Evolutionary conservation across 2,888 invertebrate species (phyloP), one percentile per base, ranked within the genome.

Genomic region (Priocnemis perturbator): DNA sequence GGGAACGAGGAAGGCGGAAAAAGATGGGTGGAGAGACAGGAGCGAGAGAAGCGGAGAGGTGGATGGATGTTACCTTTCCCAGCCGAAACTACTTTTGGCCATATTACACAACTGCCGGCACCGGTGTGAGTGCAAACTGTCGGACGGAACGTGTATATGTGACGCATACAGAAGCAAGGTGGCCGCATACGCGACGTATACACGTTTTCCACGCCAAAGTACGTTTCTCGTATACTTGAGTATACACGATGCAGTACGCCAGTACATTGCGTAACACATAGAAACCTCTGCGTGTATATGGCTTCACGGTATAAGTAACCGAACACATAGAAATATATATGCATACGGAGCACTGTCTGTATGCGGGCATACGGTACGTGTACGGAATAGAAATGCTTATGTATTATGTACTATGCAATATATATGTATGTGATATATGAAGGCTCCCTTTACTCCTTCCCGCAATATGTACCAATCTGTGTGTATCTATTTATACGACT

Each of bases 401-500:
- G 23, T 20, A 53, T 53, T 20, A 26, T 20, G 53, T 20, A 53
- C 53, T 20, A 21, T 3, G 53, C 15, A 53, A 14, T 9, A 53
- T 26, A 23, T 26, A 53, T 26, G 53, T 37, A 26, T 26, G 37
- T 37, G 37, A 37, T 9, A 37, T 37, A 37, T 44, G 48, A 37
- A 47, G 62, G 56, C 68, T 57, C 60, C 68, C 58, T 66, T 60
- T 69, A 61, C 53, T 58, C n/a, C 20, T 44, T 30, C 61, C 48
- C 47, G 48, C 62, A 67, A 67, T 57, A n/a, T n/a, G n/a, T n/a
- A 59, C 50, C 63, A 64, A 69, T 67, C 62, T 26, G 37, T 37
- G 37, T 37, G 37, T 37, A 66, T 69, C 69, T 66, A 73, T 74
- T 73, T 73, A 74, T 66, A 71, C 48, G 68, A 68, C 50, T 55